Evolutionary conservation across 1,140 invertebrate species (phyloP).

Genomic region (Saxidomus purpurata): DNA sequence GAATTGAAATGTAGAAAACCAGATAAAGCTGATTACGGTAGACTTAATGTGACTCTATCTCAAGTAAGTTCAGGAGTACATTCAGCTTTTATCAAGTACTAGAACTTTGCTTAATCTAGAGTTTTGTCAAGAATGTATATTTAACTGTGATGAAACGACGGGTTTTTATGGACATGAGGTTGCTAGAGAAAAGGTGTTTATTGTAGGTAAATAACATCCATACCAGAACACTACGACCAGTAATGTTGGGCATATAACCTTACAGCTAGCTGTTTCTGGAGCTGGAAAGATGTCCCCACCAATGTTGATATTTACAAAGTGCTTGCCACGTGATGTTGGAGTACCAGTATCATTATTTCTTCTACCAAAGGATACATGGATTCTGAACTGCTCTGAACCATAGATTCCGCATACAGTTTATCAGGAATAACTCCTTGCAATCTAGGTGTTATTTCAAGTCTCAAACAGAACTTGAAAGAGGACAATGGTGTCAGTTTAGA

Average conservation of each 20-base stretch:
- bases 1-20: background rate
- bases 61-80: background rate
- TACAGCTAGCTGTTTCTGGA: background rate
- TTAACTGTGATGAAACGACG: background rate
- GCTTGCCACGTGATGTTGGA: background rate
- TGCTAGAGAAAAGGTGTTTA: background rate
- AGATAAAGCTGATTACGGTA: background rate
- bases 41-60: background rate
- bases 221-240: background rate
- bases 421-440: too few species aligned
- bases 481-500: too few species aligned
- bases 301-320: background rate
- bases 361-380: too few species aligned
- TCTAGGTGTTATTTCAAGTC: too few species aligned
- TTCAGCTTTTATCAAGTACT: background rate
- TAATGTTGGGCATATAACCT: background rate
- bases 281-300: background rate
- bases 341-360: too few species aligned
- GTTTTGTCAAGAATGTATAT: background rate
- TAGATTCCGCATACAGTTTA: too few species aligned
- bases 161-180: constrained; percentile 1
- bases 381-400: too few species aligned
- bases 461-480: too few species aligned
- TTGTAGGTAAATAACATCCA: background rate
- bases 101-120: background rate